Percentiles rank a stretch among this genome's conserved stretches.
These are phyloP conservation scores for Gorsachius magnificus DNA, from an alignment of 2,797 vertebrate species.

Conservation along the genomic window DNA sequence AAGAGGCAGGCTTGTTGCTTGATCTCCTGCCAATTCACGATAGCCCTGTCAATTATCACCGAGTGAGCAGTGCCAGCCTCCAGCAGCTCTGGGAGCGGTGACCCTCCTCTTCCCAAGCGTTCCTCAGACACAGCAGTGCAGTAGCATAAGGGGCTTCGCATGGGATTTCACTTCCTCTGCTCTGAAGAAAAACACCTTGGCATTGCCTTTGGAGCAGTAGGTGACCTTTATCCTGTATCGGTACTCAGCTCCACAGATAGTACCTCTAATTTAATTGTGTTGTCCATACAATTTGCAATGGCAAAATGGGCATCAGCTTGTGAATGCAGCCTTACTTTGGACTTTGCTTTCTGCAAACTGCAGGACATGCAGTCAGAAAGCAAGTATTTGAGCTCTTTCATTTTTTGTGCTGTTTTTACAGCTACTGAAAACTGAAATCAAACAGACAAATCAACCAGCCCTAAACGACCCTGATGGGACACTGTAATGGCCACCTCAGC, in stretches of 20 bases:
- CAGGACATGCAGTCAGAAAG: not conserved
- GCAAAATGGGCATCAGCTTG: not conserved
- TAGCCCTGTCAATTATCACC: not conserved
- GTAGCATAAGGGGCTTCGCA: not conserved
- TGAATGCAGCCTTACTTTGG: not conserved
- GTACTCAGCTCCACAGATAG: not conserved
- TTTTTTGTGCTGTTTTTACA: not conserved
- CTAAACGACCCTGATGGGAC: not conserved
- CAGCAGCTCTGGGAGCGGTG: not conserved
- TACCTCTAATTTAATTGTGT: not conserved
- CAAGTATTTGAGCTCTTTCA: not conserved
- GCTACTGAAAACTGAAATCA: not conserved
- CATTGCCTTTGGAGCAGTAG: not conserved
- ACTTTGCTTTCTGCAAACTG: not conserved
- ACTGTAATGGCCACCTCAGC: not conserved
- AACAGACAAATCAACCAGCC: not conserved
- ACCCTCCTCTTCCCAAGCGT: not conserved
- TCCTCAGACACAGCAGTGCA: not conserved
- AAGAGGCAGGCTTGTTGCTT: not conserved
- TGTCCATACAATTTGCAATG: not conserved
- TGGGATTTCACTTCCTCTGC: not conserved
- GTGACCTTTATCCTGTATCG: not conserved
- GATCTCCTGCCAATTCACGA: not conserved
- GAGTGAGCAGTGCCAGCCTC: not conserved
- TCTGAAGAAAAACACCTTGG: not conserved